Base-by-base conservation (phyloP, 2,797 vertebrate species). In the Potorous gilbertii region DNA sequence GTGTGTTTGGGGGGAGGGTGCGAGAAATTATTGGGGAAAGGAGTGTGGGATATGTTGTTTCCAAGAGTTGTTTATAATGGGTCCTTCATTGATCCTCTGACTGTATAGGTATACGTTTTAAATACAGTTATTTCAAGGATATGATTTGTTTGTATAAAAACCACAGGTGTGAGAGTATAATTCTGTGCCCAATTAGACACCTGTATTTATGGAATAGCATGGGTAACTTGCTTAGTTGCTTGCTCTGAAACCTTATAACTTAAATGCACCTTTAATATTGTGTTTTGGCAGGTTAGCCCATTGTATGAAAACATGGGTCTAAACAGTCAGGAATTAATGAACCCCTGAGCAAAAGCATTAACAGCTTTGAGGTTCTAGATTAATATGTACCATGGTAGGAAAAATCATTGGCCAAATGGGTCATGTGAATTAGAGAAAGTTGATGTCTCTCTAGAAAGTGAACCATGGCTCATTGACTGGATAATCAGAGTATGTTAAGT, bases 231-330 rank as follows among this genome's bases (percentile, higher is more conserved):
- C n/a, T 94, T 62, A 50, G 27, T 16, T 57, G 9, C 8, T 56
- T 92, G 24, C 50, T 93, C 50, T 92, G n/a, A 16, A 91, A n/a
- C 90, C 29, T 46, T 92, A 29, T 56, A 56, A 90, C 28, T 50
- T 8, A 95, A 94, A 91, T 57, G 10, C 21, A 54, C 40, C 62
- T 92, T 74, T 93, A 90, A 54, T 56, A 6, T 56, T 89, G 55
- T 94, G 56, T 54, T 10, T 29, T 93, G 10, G 6, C 55, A 31
- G 8, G 40, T 90, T 54, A 55, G 40, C 24, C 62, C 29, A 46
- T 46, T 55, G 50, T 95, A 34, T 94, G 94, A 94, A 91, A 95
- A 89, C 91, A 52, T 91, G 90, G 90, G 54, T 56, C 40, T 13
- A 21, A 50, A 91, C 81, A 57, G 90, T 62, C 81, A 95, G 52